Percentiles rank a stretch among this genome's conserved stretches.
These are phyloP conservation scores for Magallana angulata DNA, from an alignment of 1,140 invertebrate species.

Conservation along the genomic window DNA sequence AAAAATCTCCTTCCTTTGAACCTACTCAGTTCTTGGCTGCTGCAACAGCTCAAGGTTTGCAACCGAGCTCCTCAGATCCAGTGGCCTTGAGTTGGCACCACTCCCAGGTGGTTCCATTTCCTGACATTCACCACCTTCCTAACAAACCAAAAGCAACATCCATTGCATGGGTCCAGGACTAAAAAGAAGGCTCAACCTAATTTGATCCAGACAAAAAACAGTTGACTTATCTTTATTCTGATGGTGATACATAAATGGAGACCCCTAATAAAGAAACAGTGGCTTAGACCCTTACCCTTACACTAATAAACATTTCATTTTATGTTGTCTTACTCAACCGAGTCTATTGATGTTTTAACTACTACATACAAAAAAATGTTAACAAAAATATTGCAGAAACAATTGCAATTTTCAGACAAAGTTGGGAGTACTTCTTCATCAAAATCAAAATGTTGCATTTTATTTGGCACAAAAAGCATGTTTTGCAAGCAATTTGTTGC, in stretches of 20 bases:
- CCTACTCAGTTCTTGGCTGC: slow-evolving; percentile 43
- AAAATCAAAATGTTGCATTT: too few species aligned
- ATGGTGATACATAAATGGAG: background rate
- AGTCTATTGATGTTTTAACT: background rate
- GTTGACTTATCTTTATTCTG: background rate
- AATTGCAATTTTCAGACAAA: background rate
- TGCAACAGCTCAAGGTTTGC: background rate
- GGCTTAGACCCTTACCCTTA: too few species aligned
- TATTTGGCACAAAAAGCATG: too few species aligned
- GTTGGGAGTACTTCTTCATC: background rate
- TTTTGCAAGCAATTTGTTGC: background rate
- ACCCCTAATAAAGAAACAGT: background rate
- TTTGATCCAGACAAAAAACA: background rate
- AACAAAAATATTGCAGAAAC: background rate
- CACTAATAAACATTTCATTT: too few species aligned
- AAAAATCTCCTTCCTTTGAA: slow-evolving; percentile 47
- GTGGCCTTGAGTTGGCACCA: background rate
- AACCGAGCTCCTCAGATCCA: background rate
- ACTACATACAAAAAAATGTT: background rate
- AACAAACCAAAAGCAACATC: slow-evolving; percentile 5
- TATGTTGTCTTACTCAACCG: background rate
- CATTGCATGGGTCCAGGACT: background rate
- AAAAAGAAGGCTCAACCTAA: background rate
- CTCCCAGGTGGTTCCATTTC: background rate
- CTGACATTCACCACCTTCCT: slow-evolving; percentile 19